These are phyloP conservation scores for Orthonevra nobilis DNA, from an alignment of 2,888 invertebrate species.

Conservation along the genomic window DNA sequence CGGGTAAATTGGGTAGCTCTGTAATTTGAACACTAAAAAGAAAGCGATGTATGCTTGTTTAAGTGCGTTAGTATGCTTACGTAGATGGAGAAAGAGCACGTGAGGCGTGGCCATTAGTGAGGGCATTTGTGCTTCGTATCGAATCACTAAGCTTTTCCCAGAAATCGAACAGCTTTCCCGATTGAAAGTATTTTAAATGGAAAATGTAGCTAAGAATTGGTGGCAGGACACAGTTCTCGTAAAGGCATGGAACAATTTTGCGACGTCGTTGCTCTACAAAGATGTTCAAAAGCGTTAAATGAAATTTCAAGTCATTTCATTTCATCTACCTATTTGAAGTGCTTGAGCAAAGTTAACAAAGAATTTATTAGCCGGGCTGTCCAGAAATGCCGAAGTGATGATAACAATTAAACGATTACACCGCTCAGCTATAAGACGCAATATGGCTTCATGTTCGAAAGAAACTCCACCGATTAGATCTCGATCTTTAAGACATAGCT, in stretches of 20 bases:
- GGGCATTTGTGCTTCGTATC: conserved; percentile 73
- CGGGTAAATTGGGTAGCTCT: background rate
- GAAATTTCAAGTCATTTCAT: background rate
- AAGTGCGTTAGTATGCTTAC: no score
- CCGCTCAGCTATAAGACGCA: conserved; percentile 87
- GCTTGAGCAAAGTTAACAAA: conserved; percentile 90
- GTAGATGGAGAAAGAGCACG: background rate
- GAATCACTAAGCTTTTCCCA: conserved; percentile 86
- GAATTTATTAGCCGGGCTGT: conserved; percentile 88
- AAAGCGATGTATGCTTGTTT: no score
- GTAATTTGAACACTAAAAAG: conserved; percentile 36
- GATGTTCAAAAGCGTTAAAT: conserved; percentile 1
- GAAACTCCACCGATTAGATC: conserved; percentile 86
- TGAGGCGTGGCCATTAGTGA: conserved; percentile 5
- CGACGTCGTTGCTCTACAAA: conserved; percentile 82
- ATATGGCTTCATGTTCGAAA: conserved; percentile 87
- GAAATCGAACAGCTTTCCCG: conserved; percentile 83
- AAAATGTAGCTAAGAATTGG: conserved; percentile 85
- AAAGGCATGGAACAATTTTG: conserved; percentile 87
- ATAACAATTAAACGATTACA: conserved; percentile 90
- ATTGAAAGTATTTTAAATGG: conserved; percentile 82
- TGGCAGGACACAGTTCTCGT: conserved; percentile 84
- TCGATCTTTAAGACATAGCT: conserved; percentile 88
- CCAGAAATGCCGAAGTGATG: conserved; percentile 88
- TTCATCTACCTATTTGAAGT: conserved; percentile 86